phyloP scores from a whole-genome alignment of 92 coral and sea anemone genomes.

The Virgularia gustaviana region DNA sequence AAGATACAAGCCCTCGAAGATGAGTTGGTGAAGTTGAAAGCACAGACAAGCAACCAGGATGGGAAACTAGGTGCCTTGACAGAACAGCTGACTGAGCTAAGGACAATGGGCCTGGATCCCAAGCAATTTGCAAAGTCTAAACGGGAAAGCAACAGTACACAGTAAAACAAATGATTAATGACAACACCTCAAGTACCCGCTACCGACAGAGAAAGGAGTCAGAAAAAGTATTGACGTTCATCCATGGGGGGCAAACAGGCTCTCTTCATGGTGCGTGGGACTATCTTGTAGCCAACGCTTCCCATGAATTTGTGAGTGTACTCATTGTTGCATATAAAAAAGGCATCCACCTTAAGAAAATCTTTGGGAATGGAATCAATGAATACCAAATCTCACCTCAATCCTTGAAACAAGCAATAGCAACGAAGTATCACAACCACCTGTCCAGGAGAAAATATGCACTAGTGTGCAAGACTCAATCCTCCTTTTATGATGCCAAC shows the following conservation, averaged over 20 bases:
- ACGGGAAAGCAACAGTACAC: constrained; percentile 47
- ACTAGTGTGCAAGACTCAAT: no score
- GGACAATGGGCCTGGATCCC: constrained; percentile 49
- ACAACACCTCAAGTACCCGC: no score
- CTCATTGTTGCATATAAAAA: constrained; percentile 45
- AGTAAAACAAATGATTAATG: no score
- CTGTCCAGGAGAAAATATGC: constrained; percentile 50
- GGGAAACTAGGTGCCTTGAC: constrained; percentile 32
- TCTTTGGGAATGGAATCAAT: constrained; percentile 14
- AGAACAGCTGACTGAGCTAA: constrained; percentile 44
- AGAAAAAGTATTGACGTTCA: constrained; percentile 40
- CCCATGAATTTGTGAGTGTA: constrained; percentile 37
- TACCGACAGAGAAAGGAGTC: constrained; percentile 47
- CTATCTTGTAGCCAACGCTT: constrained; percentile 44
- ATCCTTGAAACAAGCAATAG: constrained; percentile 42
- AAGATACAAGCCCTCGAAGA: constrained; percentile 20
- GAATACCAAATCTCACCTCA: constrained; percentile 21
- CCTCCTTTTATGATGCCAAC: constrained; percentile 32
- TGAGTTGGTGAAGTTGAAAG: constrained; percentile 28
- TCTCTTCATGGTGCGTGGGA: constrained; percentile 58
- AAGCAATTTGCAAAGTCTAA: constrained; percentile 51
- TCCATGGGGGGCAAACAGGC: no score
- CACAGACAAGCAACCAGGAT: constrained; percentile 1
- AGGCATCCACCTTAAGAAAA: constrained; percentile 21
- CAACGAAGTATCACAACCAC: constrained; percentile 46